These are phyloP conservation scores for Chamaea fasciata DNA, from an alignment of 2,113 vertebrate species.

Conservation along the genomic window DNA sequence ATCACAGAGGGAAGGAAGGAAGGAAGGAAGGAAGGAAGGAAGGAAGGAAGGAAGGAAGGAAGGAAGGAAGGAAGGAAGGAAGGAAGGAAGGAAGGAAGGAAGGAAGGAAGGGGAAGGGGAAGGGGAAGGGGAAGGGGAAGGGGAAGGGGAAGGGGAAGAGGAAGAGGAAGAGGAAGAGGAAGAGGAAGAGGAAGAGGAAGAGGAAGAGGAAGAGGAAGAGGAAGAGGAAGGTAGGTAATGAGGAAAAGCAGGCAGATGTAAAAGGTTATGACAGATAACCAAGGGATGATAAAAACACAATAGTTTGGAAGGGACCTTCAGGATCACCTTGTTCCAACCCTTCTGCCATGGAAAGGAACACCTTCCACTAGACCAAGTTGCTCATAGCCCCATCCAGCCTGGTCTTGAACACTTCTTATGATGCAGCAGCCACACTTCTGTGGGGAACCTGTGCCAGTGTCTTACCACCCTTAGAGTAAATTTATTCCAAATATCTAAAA, in stretches of 20 bases:
- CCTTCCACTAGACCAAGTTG: background rate
- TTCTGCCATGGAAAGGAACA: background rate
- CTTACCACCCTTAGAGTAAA: background rate
- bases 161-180: background rate
- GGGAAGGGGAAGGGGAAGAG: background rate
- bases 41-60: no score
- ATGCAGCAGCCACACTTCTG: background rate
- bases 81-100: background rate
- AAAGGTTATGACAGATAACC: background rate
- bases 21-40: no score
- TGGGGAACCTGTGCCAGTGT: background rate
- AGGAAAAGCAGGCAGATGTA: background rate
- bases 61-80: background rate
- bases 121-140: background rate
- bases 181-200: background rate
- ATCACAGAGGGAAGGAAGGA: background rate
- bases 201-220: background rate
- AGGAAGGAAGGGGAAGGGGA: background rate
- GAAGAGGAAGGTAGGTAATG: background rate
- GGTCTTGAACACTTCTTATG: background rate
- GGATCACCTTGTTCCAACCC: background rate
- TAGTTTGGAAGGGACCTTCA: background rate
- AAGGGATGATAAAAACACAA: background rate
- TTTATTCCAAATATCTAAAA: background rate
- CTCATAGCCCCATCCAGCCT: background rate